Evolutionary conservation across 2,888 invertebrate species (phyloP).

Genomic region (Cylindroiulus punctatus): DNA sequence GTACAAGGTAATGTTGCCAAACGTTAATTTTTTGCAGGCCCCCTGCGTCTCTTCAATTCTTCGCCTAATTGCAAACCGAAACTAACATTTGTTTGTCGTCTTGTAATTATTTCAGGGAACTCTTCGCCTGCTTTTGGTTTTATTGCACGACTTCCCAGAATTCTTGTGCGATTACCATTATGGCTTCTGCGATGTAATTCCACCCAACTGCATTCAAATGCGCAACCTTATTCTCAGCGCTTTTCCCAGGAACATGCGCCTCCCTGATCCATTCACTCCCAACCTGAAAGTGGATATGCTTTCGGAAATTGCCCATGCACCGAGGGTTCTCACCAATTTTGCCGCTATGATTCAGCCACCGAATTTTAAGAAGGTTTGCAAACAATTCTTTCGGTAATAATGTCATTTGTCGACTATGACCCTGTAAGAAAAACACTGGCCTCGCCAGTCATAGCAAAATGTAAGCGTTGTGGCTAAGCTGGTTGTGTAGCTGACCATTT

Average conservation of each 20-base stretch:
- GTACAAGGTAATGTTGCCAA: conserved; percentile 79
- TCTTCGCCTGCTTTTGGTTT: conserved; percentile 89
- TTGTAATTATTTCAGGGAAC: conserved; percentile 70
- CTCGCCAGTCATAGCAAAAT: too few relatives aligned
- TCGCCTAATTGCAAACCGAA: too few relatives aligned
- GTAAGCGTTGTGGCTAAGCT: too few relatives aligned
- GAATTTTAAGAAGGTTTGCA: conserved; percentile 81
- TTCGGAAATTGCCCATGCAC: conserved; percentile 86
- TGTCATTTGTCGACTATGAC: too few relatives aligned
- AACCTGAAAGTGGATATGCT: conserved; percentile 94
- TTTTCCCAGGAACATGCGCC: conserved; percentile 96
- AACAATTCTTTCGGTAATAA: not conserved
- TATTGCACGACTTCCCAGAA: conserved; percentile 99
- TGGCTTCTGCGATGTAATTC: conserved; percentile 98
- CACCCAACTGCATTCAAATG: conserved; percentile 99
- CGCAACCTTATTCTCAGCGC: conserved; percentile 97
- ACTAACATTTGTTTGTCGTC: not conserved
- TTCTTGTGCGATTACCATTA: conserved; percentile 99
- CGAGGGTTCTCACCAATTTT: conserved; percentile 89
- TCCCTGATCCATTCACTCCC: conserved; percentile 98
- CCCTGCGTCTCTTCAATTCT: not conserved
- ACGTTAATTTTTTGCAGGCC: not conserved
- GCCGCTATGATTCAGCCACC: conserved; percentile 85
- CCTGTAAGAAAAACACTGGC: too few relatives aligned
- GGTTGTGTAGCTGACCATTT: too few relatives aligned